These are phyloP conservation scores for Tyrophagus putrescentiae DNA, from an alignment of 1,140 invertebrate genomes.

Conservation along the genomic window DNA sequence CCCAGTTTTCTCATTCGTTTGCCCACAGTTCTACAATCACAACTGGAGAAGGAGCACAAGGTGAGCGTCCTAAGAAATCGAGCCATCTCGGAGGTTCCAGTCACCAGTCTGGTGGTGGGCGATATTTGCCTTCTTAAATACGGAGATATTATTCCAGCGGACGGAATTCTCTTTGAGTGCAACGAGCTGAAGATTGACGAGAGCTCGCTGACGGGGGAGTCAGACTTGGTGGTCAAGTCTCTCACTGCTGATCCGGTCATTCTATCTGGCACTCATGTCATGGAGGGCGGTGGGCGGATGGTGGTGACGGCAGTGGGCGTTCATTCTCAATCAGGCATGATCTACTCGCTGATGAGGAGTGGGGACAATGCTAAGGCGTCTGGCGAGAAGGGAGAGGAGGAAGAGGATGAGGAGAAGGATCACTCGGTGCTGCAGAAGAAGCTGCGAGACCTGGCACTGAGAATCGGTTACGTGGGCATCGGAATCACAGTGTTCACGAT, in stretches of 20 bases:
- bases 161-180: conserved; percentile 91
- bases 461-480: conserved; percentile 94
- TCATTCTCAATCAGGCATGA: conserved; percentile 96
- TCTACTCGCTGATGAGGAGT: conserved; percentile 67
- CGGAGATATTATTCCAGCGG: conserved; percentile 91
- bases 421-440: conserved; percentile 97
- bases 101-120: conserved; percentile 80
- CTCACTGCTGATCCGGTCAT: conserved; percentile 82
- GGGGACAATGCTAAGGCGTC: not conserved
- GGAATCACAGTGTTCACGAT: conserved; percentile 91
- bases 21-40: conserved; percentile 87
- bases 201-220: conserved; percentile 94
- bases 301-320: conserved; percentile 91
- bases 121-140: conserved; percentile 58
- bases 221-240: conserved; percentile 95
- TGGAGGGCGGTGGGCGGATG: conserved; percentile 87
- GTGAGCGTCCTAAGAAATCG: conserved; percentile 83
- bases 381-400: not conserved
- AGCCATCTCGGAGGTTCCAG: conserved; percentile 79
- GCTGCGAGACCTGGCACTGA: conserved; percentile 92
- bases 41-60: conserved; percentile 96
- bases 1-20: no score
- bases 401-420: not conserved
- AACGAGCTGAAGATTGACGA: conserved; percentile 97
- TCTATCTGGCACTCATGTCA: conserved; percentile 59